These are phyloP conservation scores for Tympanuchus pallidicinctus DNA, from an alignment of 2,113 vertebrate genomes.

Conservation along the genomic window DNA sequence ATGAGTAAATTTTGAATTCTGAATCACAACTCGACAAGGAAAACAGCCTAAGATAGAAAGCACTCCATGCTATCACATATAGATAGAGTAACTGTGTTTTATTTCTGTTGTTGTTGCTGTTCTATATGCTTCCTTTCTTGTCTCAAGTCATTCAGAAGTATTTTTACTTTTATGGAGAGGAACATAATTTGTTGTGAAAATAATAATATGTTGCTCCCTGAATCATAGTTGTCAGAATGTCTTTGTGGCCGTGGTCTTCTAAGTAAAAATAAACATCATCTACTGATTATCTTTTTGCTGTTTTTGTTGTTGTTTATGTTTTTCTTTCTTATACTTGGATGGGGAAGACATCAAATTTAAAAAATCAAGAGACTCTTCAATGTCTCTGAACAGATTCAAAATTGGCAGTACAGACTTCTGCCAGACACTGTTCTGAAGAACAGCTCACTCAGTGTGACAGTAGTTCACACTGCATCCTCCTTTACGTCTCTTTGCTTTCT, in stretches of 20 bases:
- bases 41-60: not conserved
- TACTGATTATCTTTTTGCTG: not conserved
- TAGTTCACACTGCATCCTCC: not conserved
- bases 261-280: not conserved
- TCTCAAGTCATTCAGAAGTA: not conserved
- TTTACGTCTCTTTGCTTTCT: not conserved
- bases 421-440: not conserved
- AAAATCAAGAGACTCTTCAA: not conserved
- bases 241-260: not conserved
- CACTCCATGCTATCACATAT: not conserved
- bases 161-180: not conserved
- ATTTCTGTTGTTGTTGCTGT: not conserved
- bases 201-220: not conserved
- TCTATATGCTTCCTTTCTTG: not conserved
- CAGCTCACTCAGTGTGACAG: not conserved
- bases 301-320: not conserved
- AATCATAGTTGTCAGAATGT: not conserved
- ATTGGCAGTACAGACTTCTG: not conserved
- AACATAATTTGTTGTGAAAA: not conserved
- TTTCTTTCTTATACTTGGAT: not conserved
- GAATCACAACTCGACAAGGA: not conserved
- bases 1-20: not conserved
- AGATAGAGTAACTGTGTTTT: not conserved
- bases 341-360: accelerated
- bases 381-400: not conserved